phyloP scores from a whole-genome alignment of 2,797 vertebrate genomes.

The Enoplosus armatus region DNA sequence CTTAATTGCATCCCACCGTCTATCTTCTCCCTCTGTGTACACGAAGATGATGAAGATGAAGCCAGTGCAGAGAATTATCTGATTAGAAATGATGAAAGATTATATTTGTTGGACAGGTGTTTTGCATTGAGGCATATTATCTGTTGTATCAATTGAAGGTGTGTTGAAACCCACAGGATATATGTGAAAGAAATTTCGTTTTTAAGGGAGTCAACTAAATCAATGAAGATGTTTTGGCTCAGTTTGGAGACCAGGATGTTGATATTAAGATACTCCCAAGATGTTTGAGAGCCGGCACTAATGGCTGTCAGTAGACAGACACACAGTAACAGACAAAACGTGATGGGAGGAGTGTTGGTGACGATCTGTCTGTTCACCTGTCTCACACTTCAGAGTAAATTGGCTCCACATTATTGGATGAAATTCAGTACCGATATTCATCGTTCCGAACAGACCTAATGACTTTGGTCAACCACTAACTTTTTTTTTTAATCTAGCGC shows the following conservation, averaged over 20 bases:
- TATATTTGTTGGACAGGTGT: neutral
- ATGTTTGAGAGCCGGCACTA: neutral
- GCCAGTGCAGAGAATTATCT: neutral
- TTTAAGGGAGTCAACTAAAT: neutral
- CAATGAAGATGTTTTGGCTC: neutral
- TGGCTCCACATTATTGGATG: neutral
- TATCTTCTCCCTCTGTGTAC: neutral
- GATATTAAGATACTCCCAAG: neutral
- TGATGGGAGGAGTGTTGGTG: neutral
- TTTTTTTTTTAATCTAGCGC: too few species aligned
- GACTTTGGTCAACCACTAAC: neutral
- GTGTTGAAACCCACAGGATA: too few species aligned
- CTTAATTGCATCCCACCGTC: slow-evolving; percentile 1
- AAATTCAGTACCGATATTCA: neutral
- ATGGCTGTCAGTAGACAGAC: neutral
- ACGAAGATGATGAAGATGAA: neutral
- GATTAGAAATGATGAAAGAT: neutral
- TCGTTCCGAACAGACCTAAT: neutral
- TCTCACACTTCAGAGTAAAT: neutral
- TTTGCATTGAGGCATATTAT: neutral
- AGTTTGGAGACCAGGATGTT: neutral
- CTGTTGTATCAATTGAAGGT: too few species aligned
- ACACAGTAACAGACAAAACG: neutral
- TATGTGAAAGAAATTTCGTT: neutral
- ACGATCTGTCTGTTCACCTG: neutral